Evolutionary conservation across 2,888 invertebrate species (phyloP), one percentile per base, ranked within the genome.

Genomic region (Drosophila yooni): DNA sequence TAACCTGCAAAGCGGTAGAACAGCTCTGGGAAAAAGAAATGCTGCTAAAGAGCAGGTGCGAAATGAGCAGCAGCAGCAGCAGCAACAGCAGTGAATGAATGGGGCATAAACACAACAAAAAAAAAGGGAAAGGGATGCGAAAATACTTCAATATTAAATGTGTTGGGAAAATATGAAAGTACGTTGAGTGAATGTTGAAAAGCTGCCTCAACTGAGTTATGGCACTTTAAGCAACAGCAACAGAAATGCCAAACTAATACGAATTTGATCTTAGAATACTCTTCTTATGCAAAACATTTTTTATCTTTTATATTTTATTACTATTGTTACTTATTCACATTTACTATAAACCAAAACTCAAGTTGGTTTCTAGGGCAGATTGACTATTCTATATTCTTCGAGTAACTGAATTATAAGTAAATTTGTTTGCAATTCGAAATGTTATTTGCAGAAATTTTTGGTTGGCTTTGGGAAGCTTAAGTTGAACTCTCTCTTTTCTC

Each of bases 1-100:
- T 76, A 69, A 70, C 73, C 76, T 59, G 82, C 48, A 62, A 68
- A 68, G 52, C 50, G 72, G 70, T 21, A 65, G 46, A 61, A 68
- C 66, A 40, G 62, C 64, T 64, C 40, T 36, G 40, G 57, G 56
- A n/a, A 56, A 38, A 56, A 13, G 13, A 13, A 61, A 48, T 18
- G 48, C 38, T 36, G 29, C 74, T 43, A 25, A 33, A 70, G 56
- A 66, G 51, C 82, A 79, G 82, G 75, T 82, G 79, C 74, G 40
- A 79, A 74, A 34, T 65, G 51, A 74, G 34, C 59, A 70, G 67
- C 58, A 61, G 48, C 48, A 29, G 2, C 59, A 70, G 67, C 57
- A 74, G 34, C 58, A 70, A 65, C 57, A 61, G 48, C 48, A 29
- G 0, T 5, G 27, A 31, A 21, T 27, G 56, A 53, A 56, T 33